Evolutionary conservation across 2,888 invertebrate genomes (phyloP).

Genomic region (Gortyna flavago): DNA sequence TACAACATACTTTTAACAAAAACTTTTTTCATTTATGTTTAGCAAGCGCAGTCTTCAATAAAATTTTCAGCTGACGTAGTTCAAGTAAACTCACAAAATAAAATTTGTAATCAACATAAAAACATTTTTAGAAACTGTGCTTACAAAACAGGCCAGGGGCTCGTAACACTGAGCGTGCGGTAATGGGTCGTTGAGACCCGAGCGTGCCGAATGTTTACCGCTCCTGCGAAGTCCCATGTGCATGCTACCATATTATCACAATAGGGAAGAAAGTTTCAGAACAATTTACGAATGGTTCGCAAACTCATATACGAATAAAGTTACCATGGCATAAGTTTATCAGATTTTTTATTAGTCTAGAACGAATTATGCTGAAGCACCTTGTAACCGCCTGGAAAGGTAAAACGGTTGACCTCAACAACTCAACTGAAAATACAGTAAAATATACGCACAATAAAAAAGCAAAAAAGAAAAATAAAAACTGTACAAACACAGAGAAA

Average conservation of each 20-base stretch:
- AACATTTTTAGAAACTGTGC: constrained; percentile 22
- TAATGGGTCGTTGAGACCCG: constrained; percentile 44
- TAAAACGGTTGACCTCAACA: constrained; percentile 10
- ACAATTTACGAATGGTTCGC: constrained; percentile 23
- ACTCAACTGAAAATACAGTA: constrained; percentile 32
- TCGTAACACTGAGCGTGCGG: constrained; percentile 35
- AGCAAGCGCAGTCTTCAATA: constrained; percentile 10
- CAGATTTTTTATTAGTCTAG: background rate
- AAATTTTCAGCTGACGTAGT: constrained; percentile 5
- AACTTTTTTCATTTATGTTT: constrained; percentile 18
- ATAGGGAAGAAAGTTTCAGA: constrained; percentile 16
- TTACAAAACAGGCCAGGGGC: constrained; percentile 13
- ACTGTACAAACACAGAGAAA: constrained; percentile 33
- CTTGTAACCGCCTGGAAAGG: background rate
- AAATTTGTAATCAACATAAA: constrained; percentile 31
- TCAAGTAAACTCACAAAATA: constrained; percentile 11
- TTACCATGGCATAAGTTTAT: background rate
- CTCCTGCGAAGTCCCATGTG: constrained; percentile 21
- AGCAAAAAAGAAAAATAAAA: constrained; percentile 31
- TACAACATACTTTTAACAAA: background rate
- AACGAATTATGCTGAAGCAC: background rate
- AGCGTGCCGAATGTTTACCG: constrained; percentile 29
- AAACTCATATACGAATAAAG: constrained; percentile 2
- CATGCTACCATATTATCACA: constrained; percentile 36
- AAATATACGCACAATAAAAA: constrained; percentile 31